Base-by-base conservation (phyloP, 1,140 invertebrate genomes). In the Macrotrachela quadricornifera region DNA sequence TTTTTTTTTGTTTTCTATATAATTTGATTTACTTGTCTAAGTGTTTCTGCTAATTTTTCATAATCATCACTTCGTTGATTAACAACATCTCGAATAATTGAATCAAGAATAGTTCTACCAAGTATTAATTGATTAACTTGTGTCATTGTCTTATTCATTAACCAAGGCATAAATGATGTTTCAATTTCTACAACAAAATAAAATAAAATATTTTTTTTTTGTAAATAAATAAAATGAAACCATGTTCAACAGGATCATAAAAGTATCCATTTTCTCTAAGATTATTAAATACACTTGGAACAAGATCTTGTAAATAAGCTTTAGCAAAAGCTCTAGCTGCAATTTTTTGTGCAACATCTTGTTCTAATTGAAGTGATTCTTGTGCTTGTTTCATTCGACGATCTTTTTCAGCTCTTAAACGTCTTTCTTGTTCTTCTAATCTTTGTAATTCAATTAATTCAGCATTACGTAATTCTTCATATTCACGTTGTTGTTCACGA, bases 111-210 rank as follows among this genome's bases (percentile, higher is more conserved):
- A 62, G 83, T 77, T 49, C 79, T 74, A 53, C 80, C 83, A 57
- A 80, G 78, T 46, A 83, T 76, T 64, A 82, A 77, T 46, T 78
- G 78, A 43, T 82, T 77, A 56, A 86, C 74, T 67, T 86, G 80
- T 51, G 75, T 71, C 39, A 79, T 77, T 14, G 87, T 81, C 65
- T 83, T 80, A 14, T 78, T 76, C 67, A 83, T 78, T 55, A 88
- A 68, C 83, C 83, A 87, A n/a, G 82, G 81, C 74, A 85, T 79
- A 65, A 85, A 80, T 45, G 77, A 77, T 59, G 82, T 80, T 61
- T 84, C 80, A 46, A 72, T 62, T 58, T 71, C 71, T 30, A n/a
- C n/a, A n/a, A n/a, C n/a, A n/a, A 30, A 30, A 30, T 30, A 30
- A 4, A 4, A 4, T 30, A 2, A 30, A 30, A 30, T 30, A 30